phyloP scores from a whole-genome alignment of 92 coral and sea anemone species.

The Virgularia gustaviana region DNA sequence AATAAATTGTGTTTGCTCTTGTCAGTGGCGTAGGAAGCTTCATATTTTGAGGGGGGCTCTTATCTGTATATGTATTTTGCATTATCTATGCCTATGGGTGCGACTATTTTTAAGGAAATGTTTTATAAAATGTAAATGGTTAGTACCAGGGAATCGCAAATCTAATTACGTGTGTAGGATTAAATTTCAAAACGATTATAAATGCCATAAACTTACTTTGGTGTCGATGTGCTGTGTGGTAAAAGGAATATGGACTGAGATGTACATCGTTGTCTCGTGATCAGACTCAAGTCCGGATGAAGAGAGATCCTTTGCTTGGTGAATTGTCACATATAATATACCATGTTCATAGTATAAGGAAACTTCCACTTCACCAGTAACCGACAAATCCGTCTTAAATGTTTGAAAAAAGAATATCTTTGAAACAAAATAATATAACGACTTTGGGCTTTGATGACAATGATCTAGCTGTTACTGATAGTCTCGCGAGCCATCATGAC shows the following conservation, averaged over 20 bases:
- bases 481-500: too few species aligned
- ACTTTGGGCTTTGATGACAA: too few species aligned
- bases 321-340: conserved; percentile 65
- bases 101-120: too few species aligned
- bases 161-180: neutral
- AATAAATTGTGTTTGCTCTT: too few species aligned
- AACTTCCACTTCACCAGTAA: conserved; percentile 79
- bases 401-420: too few species aligned
- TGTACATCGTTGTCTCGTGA: conserved; percentile 68
- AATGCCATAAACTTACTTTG: conserved; percentile 41
- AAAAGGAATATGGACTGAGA: conserved; percentile 80
- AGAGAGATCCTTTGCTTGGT: conserved; percentile 70
- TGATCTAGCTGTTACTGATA: too few species aligned
- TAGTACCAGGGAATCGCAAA: neutral
- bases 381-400: conserved; percentile 87
- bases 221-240: conserved; percentile 67
- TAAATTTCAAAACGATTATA: neutral
- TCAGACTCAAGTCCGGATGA: conserved; percentile 62
- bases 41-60: too few species aligned
- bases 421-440: too few species aligned
- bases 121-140: neutral
- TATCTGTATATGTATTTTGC: too few species aligned
- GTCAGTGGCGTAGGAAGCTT: too few species aligned
- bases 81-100: too few species aligned
- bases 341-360: conserved; percentile 79